Conservation (phyloP, 2,888 invertebrate species). For the Mythimna albipuncta region DNA sequence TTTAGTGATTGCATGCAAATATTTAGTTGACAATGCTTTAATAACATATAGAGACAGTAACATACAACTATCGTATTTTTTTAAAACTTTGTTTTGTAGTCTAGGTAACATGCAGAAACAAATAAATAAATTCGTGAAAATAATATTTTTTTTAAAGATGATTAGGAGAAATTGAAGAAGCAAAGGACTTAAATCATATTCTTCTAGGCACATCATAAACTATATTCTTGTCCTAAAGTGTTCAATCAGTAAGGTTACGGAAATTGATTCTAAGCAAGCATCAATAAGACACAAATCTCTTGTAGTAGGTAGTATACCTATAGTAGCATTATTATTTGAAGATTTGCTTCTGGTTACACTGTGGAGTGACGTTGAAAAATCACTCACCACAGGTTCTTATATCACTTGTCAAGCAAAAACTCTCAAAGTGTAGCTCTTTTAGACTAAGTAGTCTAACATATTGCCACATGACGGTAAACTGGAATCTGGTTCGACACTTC, state of each 20-base stretch:
- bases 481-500: constrained; percentile 28
- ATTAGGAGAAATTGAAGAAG: neutral
- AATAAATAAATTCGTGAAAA: too few relatives aligned
- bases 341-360: too few relatives aligned
- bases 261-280: neutral
- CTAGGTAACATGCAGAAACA: too few relatives aligned
- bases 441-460: constrained; percentile 10
- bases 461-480: constrained; percentile 16
- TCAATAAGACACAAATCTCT: too few relatives aligned
- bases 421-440: neutral
- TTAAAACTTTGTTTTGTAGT: too few relatives aligned
- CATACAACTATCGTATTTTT: too few relatives aligned
- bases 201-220: neutral
- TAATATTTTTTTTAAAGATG: neutral
- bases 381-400: neutral
- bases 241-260: neutral
- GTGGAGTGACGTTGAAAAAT: neutral
- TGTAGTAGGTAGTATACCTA: too few relatives aligned
- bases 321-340: too few relatives aligned
- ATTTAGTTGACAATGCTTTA: too few relatives aligned
- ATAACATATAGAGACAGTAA: too few relatives aligned
- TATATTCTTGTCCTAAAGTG: neutral
- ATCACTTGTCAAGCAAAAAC: neutral
- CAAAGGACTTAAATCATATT: neutral
- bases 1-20: too few relatives aligned